Percentiles rank a stretch among this genome's conserved stretches.
Conservation (phyloP, 2,888 invertebrate genomes). For the Dicycla oo region DNA sequence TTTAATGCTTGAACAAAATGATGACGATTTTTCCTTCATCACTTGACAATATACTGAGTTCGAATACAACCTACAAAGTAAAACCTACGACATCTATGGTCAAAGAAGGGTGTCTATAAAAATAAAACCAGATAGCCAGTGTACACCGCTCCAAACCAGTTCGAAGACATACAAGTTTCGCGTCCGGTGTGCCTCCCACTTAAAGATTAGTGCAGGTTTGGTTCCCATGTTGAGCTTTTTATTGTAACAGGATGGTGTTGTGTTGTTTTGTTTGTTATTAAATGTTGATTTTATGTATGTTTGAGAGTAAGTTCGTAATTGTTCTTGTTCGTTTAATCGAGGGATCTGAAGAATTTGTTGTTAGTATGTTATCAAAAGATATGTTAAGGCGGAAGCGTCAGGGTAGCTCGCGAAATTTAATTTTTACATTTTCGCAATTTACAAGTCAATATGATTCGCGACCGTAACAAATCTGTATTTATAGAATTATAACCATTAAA, state of each 20-base stretch:
- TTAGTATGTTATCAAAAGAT: too few relatives aligned
- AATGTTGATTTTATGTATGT: slow-evolving; percentile 40
- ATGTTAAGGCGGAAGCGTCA: too few relatives aligned
- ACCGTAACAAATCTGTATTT: too few relatives aligned
- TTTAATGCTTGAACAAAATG: background rate
- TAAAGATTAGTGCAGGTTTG: slow-evolving; percentile 61
- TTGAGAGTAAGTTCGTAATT: slow-evolving; percentile 25
- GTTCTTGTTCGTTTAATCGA: slow-evolving; percentile 5
- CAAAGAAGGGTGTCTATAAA: slow-evolving; percentile 43
- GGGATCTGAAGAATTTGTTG: background rate
- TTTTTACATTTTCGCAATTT: too few relatives aligned
- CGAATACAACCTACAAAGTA: background rate
- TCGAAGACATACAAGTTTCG: slow-evolving; percentile 71
- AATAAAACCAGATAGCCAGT: slow-evolving; percentile 39
- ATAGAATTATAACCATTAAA: too few relatives aligned
- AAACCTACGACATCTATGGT: slow-evolving; percentile 15
- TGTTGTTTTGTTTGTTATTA: slow-evolving; percentile 41
- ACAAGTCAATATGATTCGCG: too few relatives aligned
- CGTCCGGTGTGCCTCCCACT: slow-evolving; percentile 71
- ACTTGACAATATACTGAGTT: background rate
- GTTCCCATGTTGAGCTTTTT: slow-evolving; percentile 60
- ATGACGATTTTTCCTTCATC: background rate
- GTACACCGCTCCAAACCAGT: slow-evolving; percentile 63
- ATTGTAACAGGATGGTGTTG: slow-evolving; percentile 58
- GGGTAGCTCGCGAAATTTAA: too few relatives aligned